Conservation (phyloP, 2,113 vertebrate genomes). For the Mormyrus lacerda region DNA sequence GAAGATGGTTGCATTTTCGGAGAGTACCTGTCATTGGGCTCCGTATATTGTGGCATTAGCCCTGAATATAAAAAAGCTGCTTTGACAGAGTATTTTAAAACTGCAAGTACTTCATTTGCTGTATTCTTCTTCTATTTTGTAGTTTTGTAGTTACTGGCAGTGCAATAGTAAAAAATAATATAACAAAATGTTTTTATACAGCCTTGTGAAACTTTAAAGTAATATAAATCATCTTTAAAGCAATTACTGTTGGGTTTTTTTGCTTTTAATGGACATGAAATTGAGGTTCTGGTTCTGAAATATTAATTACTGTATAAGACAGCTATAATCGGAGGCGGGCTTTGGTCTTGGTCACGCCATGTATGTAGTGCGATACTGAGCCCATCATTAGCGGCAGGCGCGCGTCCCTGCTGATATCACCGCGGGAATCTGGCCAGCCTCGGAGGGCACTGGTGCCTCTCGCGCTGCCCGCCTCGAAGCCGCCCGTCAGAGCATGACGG, state of each 20-base stretch:
- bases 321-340: background rate
- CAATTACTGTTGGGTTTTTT: constrained; percentile 13
- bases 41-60: background rate
- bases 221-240: background rate
- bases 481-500: background rate
- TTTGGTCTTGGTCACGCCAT: background rate
- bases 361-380: background rate
- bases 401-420: background rate
- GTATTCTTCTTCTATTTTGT: background rate
- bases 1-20: constrained; percentile 36
- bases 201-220: background rate
- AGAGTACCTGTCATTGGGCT: background rate
- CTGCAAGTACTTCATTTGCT: background rate
- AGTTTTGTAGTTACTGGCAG: background rate
- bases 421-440: background rate
- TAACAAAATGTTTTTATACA: background rate
- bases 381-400: background rate
- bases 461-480: background rate
- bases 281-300: background rate
- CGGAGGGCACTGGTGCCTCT: background rate
- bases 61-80: background rate
- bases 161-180: background rate
- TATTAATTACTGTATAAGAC: background rate
- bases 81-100: background rate
- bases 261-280: background rate